Evolutionary conservation across 2,113 vertebrate species (phyloP), one percentile per base, ranked within the genome.

Genomic region (Phasianus colchicus): DNA sequence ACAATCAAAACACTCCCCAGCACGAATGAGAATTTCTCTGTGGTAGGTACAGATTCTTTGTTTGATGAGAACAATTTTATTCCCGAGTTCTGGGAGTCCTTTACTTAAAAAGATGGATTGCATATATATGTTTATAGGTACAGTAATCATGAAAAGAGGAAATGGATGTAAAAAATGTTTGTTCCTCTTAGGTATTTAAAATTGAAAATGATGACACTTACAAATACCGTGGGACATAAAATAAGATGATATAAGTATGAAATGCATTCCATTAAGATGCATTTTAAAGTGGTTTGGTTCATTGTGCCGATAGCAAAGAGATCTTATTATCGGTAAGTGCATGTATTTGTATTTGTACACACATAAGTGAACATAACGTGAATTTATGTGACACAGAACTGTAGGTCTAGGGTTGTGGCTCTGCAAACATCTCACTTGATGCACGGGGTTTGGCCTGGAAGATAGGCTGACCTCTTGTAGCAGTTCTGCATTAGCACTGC

Each of bases 41-140:
- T 52, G 27, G 36, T 63, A 85, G 17, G 38, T 52, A n/a, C 30
- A 80, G n/a, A 58, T 77, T 86, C 72, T 85, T 87, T 79, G 4
- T 73, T 66, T 86, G 89, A 63, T 73, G 29, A 42, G 27, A 89
- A 79, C 3, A 89, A 80, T 87, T 89, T 76, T 63, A 87, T 87
- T 73, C 24, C 36, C 30, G 73, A 87, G 27, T 43, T 79, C 17
- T 27, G 32, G 8, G 24, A 73, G 14, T 50, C 76, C n/a, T 90
- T 78, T 70, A 58, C 69, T 87, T 89, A 14, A 63, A 89, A 91
- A 89, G 45, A 82, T 76, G 58, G 74, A 48, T 8, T 65, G 20
- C 24, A 89, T 58, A 36, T 21, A 40, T 21, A 58, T 79, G 40
- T 69, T 90, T 82, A 78, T 25, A 65, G 48, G 22, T 77, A 30